A percentile compares a stretch with the other conserved stretches of the same genome.
These are phyloP conservation scores for Endomychus coccineus DNA, from an alignment of 2,888 invertebrate genomes.

Conservation along the genomic window DNA sequence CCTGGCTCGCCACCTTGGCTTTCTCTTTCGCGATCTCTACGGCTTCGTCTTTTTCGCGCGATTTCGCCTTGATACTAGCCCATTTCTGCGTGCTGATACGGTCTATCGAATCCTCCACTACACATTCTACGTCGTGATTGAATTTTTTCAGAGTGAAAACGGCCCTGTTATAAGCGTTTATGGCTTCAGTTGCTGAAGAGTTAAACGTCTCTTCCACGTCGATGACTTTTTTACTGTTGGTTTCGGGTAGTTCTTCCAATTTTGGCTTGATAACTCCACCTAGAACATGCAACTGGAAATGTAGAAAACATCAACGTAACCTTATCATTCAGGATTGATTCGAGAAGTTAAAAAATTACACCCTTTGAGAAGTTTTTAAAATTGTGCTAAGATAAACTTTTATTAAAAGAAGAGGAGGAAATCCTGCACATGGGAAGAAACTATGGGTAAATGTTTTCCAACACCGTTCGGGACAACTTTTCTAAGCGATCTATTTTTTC, in stretches of 20 bases:
- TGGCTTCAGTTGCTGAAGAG: constrained; percentile 53
- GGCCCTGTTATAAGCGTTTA: constrained; percentile 61
- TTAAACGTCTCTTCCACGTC: constrained; percentile 53
- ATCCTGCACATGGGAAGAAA: too few species aligned
- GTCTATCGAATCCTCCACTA: constrained; percentile 58
- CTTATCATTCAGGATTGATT: too few species aligned
- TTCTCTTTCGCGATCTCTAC: constrained; percentile 53
- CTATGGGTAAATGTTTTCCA: too few species aligned
- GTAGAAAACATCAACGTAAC: too few species aligned
- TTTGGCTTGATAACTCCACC: constrained; percentile 34
- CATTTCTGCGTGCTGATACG: constrained; percentile 52
- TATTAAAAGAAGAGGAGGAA: too few species aligned
- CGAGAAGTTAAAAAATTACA: too few species aligned
- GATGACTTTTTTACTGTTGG: constrained; percentile 43
- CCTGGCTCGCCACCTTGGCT: constrained; percentile 40
- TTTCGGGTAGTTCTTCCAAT: constrained; percentile 35
- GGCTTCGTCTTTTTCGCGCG: constrained; percentile 50
- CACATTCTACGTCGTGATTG: constrained; percentile 47
- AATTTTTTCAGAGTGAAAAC: constrained; percentile 52
- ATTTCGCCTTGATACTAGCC: constrained; percentile 51
- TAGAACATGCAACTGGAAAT: too few species aligned
- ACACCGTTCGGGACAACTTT: too few species aligned
- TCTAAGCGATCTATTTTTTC: too few species aligned
- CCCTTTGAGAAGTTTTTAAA: too few species aligned
- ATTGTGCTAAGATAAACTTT: too few species aligned